These are phyloP conservation scores for Adelognathus sp. DNA, from an alignment of 2,888 invertebrate genomes.

Conservation along the genomic window DNA sequence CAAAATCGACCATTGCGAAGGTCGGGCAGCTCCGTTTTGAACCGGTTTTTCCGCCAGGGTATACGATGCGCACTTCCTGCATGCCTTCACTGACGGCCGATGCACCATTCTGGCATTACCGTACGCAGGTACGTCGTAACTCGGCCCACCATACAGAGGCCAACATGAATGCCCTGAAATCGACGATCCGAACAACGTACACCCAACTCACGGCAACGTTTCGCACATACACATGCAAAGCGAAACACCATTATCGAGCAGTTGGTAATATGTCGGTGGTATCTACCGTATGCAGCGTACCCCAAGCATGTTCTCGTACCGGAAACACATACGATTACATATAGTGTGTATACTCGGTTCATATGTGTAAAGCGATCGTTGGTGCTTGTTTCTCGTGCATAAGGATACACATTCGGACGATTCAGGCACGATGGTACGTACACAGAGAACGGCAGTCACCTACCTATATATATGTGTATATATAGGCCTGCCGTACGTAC, in stretches of 20 bases:
- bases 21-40: too few species aligned
- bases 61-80: too few species aligned
- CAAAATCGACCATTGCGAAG: too few species aligned
- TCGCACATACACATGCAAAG: not conserved
- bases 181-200: not conserved
- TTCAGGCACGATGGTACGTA: constrained; percentile 19
- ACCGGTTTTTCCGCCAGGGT: too few species aligned
- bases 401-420: not conserved
- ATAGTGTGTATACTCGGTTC: not conserved
- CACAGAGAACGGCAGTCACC: constrained; percentile 16
- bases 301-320: not conserved
- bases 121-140: not conserved
- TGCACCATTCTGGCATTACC: too few species aligned
- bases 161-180: not conserved
- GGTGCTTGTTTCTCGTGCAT: not conserved
- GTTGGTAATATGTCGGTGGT: not conserved
- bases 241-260: constrained; percentile 6
- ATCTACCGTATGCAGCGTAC: not conserved
- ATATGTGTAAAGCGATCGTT: not conserved
- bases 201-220: not conserved
- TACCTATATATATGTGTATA: too few species aligned
- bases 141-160: not conserved
- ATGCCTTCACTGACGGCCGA: too few species aligned
- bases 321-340: too few species aligned
- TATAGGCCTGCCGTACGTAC: constrained; percentile 2